Base-by-base conservation (phyloP, 2,113 vertebrate genomes). In the Oryzias celebensis region DNA sequence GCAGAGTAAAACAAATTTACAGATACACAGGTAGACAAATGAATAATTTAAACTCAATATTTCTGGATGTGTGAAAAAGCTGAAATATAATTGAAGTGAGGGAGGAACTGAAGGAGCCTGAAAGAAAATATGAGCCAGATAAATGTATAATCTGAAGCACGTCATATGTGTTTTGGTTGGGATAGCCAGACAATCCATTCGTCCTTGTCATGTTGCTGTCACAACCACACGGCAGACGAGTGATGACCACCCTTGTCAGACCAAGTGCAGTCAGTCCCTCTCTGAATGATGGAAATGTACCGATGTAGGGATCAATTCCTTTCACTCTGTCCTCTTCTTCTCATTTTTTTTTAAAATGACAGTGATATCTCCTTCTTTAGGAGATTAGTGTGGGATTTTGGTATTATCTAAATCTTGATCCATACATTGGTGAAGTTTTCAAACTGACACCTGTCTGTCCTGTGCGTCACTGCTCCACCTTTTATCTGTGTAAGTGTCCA, bases 161-260 rank as follows among this genome's bases (percentile, higher is more conserved):
- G 71, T 63, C 74, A 65, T 50, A 62, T 63, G 66, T 77, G 65
- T 78, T 70, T 80, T 64, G 77, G 61, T 75, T 69, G 60, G 73
- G 64, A 77, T 53, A 69, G 57, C 65, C 54, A 72, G 83, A 74
- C 70, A 80, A 72, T 80, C 80, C 81, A 88, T 89, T 78, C 82
- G 80, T 89, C 80, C 87, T 80, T 87, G 86, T 87, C 88, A 88
- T 88, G 86, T 81, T 79, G 74, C 83, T 92, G 90, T 91, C 91
- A 91, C 71, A 80, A 79, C 71, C 69, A 47, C 48, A 73, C 81
- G 65, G 74, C 74, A 76, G 81, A 86, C 67, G 85, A 91, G 71
- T 85, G 88, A 90, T 91, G 89, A 88, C 87, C 85, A 79, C 72
- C 62, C 71, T 51, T 75, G 75, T 86, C 82, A 81, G 82, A 73